Evolutionary conservation across 1,140 invertebrate genomes (phyloP).

Genomic region (Apis mellifera): Amel_HAv3.1 CM009940.2:8393001-8393500

Average conservation of each 20-base stretch:
- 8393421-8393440: background rate
- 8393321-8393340: background rate
- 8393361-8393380: slow-evolving; percentile 22
- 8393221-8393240: background rate
- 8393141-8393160: too few species aligned
- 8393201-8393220: background rate
- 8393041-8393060: slow-evolving; percentile 28
- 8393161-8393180: too few species aligned
- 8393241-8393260: background rate
- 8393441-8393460: background rate
- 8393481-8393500: background rate
- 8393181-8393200: too few species aligned
- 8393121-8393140: background rate
- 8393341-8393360: background rate
- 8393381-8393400: background rate
- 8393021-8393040: slow-evolving; percentile 21
- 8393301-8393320: too few species aligned
- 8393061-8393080: background rate
- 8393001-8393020: slow-evolving; percentile 20
- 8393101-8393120: background rate
- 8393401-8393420: slow-evolving; percentile 10
- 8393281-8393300: background rate
- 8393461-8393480: background rate
- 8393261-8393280: background rate
- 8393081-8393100: background rate